These are phyloP conservation scores for Balanococcus diminutus DNA, from an alignment of 2,888 invertebrate species.

Conservation along the genomic window DNA sequence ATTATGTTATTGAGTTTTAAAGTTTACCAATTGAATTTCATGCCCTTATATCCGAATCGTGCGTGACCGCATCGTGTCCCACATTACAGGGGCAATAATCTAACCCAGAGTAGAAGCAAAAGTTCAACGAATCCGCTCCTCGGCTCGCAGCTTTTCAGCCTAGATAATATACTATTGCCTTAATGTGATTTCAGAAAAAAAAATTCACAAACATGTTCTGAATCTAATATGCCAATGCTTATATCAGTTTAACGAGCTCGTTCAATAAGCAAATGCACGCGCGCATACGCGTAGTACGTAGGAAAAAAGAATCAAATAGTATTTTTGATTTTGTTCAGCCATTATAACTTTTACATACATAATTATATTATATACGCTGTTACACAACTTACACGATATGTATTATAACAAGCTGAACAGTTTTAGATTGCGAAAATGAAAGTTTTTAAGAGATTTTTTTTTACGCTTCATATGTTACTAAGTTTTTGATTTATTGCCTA, in stretches of 20 bases:
- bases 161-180: neutral
- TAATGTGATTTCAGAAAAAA: conserved; percentile 19
- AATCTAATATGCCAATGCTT: neutral
- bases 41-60: too few relatives aligned
- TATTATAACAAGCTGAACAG: conserved; percentile 18
- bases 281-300: conserved; percentile 30
- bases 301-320: conserved; percentile 6
- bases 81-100: too few relatives aligned
- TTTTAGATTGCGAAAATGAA: conserved; percentile 22
- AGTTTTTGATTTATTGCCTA: conserved; percentile 38
- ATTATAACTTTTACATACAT: neutral
- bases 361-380: neutral
- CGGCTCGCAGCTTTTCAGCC: conserved; percentile 18
- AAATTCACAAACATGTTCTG: neutral
- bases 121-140: conserved; percentile 4
- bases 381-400: neutral
- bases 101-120: neutral
- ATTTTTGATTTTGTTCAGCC: conserved; percentile 23
- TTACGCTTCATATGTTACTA: conserved; percentile 30
- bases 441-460: conserved; percentile 4
- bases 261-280: conserved; percentile 32
- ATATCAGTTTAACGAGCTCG: conserved; percentile 34
- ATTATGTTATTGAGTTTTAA: too few relatives aligned
- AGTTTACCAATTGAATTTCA: too few relatives aligned
- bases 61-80: too few relatives aligned